Evolutionary conservation across 2,797 vertebrate genomes (phyloP).

Genomic region (Geotrypetes seraphini): DNA sequence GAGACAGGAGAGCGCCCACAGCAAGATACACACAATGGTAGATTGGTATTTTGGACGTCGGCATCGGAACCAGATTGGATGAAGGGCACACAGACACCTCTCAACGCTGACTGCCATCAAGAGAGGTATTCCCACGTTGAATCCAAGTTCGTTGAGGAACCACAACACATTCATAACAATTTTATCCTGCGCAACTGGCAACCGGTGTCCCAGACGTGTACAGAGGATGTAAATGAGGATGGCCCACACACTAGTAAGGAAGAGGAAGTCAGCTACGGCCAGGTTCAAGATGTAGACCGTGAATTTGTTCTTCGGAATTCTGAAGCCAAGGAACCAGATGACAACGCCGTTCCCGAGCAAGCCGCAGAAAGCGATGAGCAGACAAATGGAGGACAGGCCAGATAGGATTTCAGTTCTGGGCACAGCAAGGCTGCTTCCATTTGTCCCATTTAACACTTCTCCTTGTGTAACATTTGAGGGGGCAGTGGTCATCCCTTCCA

Average conservation of each 20-base stretch:
- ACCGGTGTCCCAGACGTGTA: no score
- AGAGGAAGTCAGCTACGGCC: background rate
- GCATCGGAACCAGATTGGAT: conserved; percentile 51
- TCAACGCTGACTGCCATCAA: conserved; percentile 58
- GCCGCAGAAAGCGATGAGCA: background rate
- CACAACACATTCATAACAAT: no score
- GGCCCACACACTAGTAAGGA: conserved; percentile 12
- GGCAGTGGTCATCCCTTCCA: no score
- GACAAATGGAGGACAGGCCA: background rate
- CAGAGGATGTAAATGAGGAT: no score
- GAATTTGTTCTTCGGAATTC: conserved; percentile 10
- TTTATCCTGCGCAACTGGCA: no score
- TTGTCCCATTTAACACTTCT: no score
- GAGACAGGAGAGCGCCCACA: conserved; percentile 53
- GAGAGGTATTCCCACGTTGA: conserved; percentile 51
- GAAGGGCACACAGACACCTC: conserved; percentile 49
- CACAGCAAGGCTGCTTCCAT: no score
- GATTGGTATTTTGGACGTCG: conserved; percentile 50
- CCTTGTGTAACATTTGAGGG: no score
- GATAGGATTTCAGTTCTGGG: no score
- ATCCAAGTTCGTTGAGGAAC: no score
- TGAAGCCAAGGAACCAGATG: conserved; percentile 20
- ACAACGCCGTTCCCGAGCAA: conserved; percentile 9
- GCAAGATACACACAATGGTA: conserved; percentile 31
- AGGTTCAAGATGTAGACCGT: conserved; percentile 18